Evolutionary conservation across 2,797 vertebrate genomes (phyloP), one percentile per base, ranked within the genome.

Genomic region (Anguilla megastoma): DNA sequence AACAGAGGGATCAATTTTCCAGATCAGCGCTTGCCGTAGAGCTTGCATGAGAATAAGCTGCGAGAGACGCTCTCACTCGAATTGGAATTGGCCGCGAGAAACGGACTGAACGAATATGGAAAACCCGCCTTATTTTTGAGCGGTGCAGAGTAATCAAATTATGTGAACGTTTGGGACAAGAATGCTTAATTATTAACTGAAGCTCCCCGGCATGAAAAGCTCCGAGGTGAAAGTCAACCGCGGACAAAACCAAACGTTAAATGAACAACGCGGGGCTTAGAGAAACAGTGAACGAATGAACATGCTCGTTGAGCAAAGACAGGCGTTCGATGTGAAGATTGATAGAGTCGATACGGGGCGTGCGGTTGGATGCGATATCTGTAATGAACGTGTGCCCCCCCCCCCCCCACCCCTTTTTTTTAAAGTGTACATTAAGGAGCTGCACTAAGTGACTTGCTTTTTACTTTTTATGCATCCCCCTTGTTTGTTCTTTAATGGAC

Each of bases 1-100:
- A 45, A 79, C 56, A 63, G 41, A 41, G 82, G n/a, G 69, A 84
- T 83, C 82, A 76, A 88, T 87, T 84, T 87, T 87, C 86, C 86
- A 87, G 48, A 82, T 74, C 63, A 85, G 71, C 60, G 45, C 83
- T 58, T 74, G 56, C 50, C 48, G 33, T 41, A 18, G 85, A 86
- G n/a, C 71, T 87, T 58, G 41, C 33, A 8, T 80, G 63, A 84
- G 71, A 88, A 86, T 71, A 36, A 86, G 45, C 56, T 63, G 63
- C 50, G 41, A 50, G 41, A 74, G 41, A 74, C 58, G 41, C 33
- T 88, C 71, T 56, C 69, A 63, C 56, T 86, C 45, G 76, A 63
- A 82, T 80, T 52, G 41, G 36, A 82, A 88, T 86, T 80, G 71
- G 45, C 79, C 52, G 66, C 50, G 27, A 63, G 41, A 88, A 74